Conservation (phyloP, 1,140 invertebrate species). For the Idris sp. region DNA sequence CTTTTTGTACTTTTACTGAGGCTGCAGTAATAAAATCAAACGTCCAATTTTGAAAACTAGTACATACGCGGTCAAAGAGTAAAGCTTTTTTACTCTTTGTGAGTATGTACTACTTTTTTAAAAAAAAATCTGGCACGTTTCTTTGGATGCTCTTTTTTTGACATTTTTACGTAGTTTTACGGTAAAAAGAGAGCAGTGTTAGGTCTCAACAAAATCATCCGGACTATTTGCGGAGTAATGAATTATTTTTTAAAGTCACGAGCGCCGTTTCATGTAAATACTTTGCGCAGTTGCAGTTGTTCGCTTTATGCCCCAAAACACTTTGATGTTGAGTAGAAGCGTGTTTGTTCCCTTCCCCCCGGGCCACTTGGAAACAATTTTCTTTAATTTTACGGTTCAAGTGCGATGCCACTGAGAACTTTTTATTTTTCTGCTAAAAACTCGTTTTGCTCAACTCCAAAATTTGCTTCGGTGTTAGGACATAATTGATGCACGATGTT, state of each 20-base stretch:
- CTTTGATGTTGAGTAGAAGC: conserved; percentile 43
- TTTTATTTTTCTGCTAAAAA: conserved; percentile 16
- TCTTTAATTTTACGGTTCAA: conserved; percentile 33
- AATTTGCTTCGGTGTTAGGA: conserved; percentile 1
- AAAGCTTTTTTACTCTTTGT: conserved; percentile 41
- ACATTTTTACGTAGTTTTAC: conserved; percentile 27
- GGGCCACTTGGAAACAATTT: conserved; percentile 41
- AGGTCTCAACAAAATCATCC: conserved; percentile 34
- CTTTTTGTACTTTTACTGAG: conserved; percentile 5
- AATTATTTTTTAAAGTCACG: conserved; percentile 40
- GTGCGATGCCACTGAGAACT: conserved; percentile 9
- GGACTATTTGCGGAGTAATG: conserved; percentile 40
- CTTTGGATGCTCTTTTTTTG: conserved; percentile 18
- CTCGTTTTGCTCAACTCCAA: conserved; percentile 17
- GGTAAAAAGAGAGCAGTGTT: conserved; percentile 23
- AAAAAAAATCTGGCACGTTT: conserved; percentile 20
- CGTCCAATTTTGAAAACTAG: conserved; percentile 27
- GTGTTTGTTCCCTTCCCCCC: conserved; percentile 2
- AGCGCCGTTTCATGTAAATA: conserved; percentile 35
- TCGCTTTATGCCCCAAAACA: conserved; percentile 14
- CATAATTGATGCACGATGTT: conserved; percentile 22
- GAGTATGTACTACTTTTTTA: conserved; percentile 27
- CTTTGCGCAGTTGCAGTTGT: conserved; percentile 9
- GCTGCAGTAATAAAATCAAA: conserved; percentile 22
- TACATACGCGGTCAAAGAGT: conserved; percentile 3